Evolutionary conservation across 2,113 vertebrate genomes (phyloP), one percentile per base, ranked within the genome.

Genomic region (Charina bottae): DNA sequence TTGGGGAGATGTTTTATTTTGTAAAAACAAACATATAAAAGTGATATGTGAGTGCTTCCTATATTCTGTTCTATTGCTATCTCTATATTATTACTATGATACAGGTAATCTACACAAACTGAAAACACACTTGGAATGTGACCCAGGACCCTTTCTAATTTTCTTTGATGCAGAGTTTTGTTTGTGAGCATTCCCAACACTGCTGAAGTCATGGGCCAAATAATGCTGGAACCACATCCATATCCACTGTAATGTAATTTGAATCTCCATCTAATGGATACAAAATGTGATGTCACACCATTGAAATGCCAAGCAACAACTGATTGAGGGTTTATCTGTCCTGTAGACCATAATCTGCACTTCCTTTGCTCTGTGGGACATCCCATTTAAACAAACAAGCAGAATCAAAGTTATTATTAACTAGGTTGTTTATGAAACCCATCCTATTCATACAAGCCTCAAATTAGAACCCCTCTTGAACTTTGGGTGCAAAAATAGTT

Each of bases 391-490:
- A 49, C 26, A 55, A 54, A 54, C 42, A 54, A 89, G 26, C 46
- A 10, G 0, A 59, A 37, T 46, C 19, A 0, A 53, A 56, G 8
- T 28, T 88, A 3, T 59, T 58, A 23, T 58, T 37, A 58, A 64
- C 37, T 58, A 83, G 12, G n/a, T 83, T 13, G 68, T 4, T 56
- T 26, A 12, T 17, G 11, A 90, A 90, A 24, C 26, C 42, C 72
- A 83, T 83, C 33, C 11, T 84, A 56, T 59, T 55, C 24, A 13
- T 49, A 46, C 37, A 83, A 10, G 15, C 26, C 4, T 56, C 0
- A 0, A 0, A 42, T 33, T 8, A 59, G 4, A 15, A 0, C 0
- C 8, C 54, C 9, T 13, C 1, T 0, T 24, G 3, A 4, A 11
- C 0, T 24, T 21, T 2, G 42, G 24, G n/a, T 19, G 24, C 49